Evolutionary conservation across 2,888 invertebrate genomes (phyloP).

Genomic region (Petrolisthes manimaculis): DNA sequence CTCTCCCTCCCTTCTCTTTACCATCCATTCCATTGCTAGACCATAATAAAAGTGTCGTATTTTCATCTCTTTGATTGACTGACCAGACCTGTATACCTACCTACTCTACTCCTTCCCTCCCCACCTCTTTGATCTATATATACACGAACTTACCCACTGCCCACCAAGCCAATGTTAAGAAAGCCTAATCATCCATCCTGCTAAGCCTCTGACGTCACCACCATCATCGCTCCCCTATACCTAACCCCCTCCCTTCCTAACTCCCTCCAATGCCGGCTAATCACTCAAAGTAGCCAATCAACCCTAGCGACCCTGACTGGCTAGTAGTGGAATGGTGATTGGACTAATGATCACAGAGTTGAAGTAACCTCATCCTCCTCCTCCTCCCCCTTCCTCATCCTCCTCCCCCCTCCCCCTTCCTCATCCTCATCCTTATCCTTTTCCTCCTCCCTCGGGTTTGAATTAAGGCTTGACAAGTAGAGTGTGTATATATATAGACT

Average conservation of each 20-base stretch:
- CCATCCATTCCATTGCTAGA: too few species aligned
- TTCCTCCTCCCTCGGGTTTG: background rate
- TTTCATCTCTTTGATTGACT: too few species aligned
- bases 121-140: too few species aligned
- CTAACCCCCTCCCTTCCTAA: background rate
- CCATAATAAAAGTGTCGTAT: too few species aligned
- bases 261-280: background rate
- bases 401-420: too few species aligned
- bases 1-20: background rate
- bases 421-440: background rate
- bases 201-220: background rate
- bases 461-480: too few species aligned
- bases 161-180: too few species aligned
- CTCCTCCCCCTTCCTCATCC: background rate
- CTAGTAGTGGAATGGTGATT: background rate
- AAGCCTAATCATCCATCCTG: too few species aligned
- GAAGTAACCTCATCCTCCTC: background rate
- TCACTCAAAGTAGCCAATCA: slow-evolving; percentile 13
- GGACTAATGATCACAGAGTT: background rate
- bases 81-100: background rate
- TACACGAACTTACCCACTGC: too few species aligned
- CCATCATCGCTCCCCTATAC: background rate
- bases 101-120: background rate
- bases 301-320: background rate
- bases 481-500: too few species aligned